These are phyloP conservation scores for Gorsachius goisagi DNA, from an alignment of 2,113 vertebrate genomes.

Conservation along the genomic window DNA sequence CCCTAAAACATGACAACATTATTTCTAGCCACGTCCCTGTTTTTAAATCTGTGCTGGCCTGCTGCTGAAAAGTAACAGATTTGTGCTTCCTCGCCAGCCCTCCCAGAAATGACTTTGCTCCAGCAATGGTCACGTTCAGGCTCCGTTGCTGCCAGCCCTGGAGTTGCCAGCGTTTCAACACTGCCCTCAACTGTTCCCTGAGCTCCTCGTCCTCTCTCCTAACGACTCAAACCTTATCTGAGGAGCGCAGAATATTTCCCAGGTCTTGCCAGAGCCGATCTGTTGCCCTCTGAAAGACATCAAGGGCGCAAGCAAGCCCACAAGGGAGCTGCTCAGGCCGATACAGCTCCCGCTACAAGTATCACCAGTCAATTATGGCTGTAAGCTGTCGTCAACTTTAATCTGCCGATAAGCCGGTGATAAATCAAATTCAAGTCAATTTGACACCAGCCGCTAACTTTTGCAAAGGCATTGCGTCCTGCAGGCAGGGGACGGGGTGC, in stretches of 20 bases:
- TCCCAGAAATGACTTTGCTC: background rate
- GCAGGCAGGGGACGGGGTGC: background rate
- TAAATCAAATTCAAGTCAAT: background rate
- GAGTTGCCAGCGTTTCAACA: background rate
- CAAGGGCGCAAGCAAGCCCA: background rate
- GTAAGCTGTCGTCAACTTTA: background rate
- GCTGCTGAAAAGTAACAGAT: background rate
- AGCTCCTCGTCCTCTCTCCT: background rate
- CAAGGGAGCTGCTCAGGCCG: background rate
- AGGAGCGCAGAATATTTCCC: background rate
- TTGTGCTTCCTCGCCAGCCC: background rate
- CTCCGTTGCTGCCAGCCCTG: background rate
- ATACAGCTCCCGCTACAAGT: background rate
- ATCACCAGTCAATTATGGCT: background rate
- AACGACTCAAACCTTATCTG: background rate
- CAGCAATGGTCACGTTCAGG: background rate
- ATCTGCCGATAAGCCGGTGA: background rate
- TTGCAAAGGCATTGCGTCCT: background rate
- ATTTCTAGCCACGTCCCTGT: background rate
- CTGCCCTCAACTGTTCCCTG: slow-evolving; percentile 35
- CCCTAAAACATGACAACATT: background rate
- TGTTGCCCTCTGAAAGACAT: background rate
- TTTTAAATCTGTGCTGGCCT: background rate
- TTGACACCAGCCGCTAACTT: background rate
- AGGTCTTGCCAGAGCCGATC: background rate